Percentiles rank a stretch among this genome's conserved stretches.
Conservation (phyloP, 2,888 invertebrate genomes). For the Hyposoter dolosus region DNA sequence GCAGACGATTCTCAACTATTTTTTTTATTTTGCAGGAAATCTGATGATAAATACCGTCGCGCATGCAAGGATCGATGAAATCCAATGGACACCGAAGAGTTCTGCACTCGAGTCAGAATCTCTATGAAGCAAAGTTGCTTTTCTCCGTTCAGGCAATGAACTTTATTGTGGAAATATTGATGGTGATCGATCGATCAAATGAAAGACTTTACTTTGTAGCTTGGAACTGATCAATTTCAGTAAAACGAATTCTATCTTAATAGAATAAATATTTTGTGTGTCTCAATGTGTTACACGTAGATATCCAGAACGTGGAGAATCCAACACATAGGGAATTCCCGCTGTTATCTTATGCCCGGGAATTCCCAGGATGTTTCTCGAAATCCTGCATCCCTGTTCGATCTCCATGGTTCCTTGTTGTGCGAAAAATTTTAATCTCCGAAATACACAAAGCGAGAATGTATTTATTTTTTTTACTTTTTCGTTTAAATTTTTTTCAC, state of each 20-base stretch:
- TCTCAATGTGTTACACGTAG: background rate
- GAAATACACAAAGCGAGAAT: background rate
- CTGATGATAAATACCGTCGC: background rate
- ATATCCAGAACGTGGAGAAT: constrained; percentile 18
- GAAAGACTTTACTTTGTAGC: background rate
- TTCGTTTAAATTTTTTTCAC: background rate
- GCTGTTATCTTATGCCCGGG: constrained; percentile 28
- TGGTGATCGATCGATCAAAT: background rate
- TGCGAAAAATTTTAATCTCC: constrained; percentile 21
- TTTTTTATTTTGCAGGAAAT: background rate
- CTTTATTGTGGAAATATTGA: background rate
- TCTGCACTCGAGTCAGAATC: background rate
- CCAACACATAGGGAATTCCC: constrained; percentile 13
- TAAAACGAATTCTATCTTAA: background rate
- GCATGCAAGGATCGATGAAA: background rate
- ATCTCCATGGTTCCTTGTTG: constrained; percentile 13
- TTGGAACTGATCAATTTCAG: background rate
- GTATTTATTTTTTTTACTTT: background rate
- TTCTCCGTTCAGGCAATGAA: background rate
- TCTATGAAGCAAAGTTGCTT: background rate
- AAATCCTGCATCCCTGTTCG: constrained; percentile 38
- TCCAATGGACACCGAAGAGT: background rate
- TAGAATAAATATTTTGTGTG: background rate
- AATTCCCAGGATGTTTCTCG: constrained; percentile 59
- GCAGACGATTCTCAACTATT: background rate